Conservation (phyloP, 2,113 vertebrate genomes). For the Atherinomorus stipes region DNA sequence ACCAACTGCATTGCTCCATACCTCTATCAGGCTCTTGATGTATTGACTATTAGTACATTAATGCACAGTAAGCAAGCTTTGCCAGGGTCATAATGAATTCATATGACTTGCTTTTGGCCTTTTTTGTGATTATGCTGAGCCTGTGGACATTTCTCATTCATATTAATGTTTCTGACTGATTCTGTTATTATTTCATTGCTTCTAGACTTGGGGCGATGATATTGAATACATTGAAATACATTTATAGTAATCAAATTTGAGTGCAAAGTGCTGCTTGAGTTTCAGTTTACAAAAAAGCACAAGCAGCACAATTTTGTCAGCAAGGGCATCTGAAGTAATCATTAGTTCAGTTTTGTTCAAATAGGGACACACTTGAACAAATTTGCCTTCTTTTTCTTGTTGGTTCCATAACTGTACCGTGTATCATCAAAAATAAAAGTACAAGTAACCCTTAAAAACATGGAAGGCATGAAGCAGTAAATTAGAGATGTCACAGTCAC, state of each 20-base stretch:
- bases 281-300: conserved; percentile 23
- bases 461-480: too few relatives aligned
- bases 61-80: conserved; percentile 28
- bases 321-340: conserved; percentile 33
- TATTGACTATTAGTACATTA: conserved; percentile 43
- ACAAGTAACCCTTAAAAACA: too few relatives aligned
- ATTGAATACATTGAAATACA: conserved; percentile 42
- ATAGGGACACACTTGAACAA: neutral
- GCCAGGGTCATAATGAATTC: conserved; percentile 52
- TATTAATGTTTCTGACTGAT: conserved; percentile 23
- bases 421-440: too few relatives aligned
- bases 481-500: too few relatives aligned
- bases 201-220: conserved; percentile 27
- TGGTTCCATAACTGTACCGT: too few relatives aligned
- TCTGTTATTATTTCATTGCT: conserved; percentile 32
- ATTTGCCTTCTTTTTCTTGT: neutral
- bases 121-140: conserved; percentile 17
- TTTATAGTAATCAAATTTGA: conserved; percentile 38
- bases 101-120: conserved; percentile 30
- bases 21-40: conserved; percentile 31
- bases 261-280: conserved; percentile 29
- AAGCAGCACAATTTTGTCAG: conserved; percentile 38
- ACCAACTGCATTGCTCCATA: conserved; percentile 24
- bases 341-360: conserved; percentile 31
- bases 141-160: conserved; percentile 17